Base-by-base conservation (phyloP, 2,113 vertebrate genomes). In the Ammodytes dubius region DNA sequence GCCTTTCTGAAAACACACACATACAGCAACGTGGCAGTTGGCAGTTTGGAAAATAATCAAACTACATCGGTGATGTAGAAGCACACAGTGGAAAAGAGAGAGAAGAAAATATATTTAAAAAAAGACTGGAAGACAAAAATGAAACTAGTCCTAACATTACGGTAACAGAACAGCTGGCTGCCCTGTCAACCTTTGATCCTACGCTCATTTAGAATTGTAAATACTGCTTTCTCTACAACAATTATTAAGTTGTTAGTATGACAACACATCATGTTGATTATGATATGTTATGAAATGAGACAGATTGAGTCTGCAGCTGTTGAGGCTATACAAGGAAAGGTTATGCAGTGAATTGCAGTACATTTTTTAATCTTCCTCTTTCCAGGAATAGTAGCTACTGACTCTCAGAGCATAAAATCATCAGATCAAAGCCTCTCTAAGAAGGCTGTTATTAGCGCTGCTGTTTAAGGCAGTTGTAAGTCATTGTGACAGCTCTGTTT, bases 11-110 rank as follows among this genome's bases (percentile, higher is more conserved):
- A 82, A 27, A 27, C 27, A 80, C 80, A 80, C 77, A 60, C 74
- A 76, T 9, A 77, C 69, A 65, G 73, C 70, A 4, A 93, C 92
- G 89, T 92, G 92, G 93, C 92, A 91, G 70, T 87, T 27, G 27
- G 27, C 27, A 27, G 27, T 27, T 66, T 83, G 88, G 85, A 87
- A 91, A 90, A 86, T 77, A 82, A 45, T 79, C 73, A 82, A 63
- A 68, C 60, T 74, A 13, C 45, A 47, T 37, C 61, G 17, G 49
- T 81, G 52, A 54, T 47, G 19, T 63, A 27, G 54, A 71, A 83
- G 69, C 66, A 69, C 45, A 13, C 46, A 57, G 17, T 74, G 70
- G 4, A 66, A 77, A 67, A 65, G 43, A 78, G 56, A 80, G 45
- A 15, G 4, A 47, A 14, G 2, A 9, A 15, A 35, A 57, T 6